Conservation (phyloP, 2,113 vertebrate genomes). For the Talpa occidentalis region DNA sequence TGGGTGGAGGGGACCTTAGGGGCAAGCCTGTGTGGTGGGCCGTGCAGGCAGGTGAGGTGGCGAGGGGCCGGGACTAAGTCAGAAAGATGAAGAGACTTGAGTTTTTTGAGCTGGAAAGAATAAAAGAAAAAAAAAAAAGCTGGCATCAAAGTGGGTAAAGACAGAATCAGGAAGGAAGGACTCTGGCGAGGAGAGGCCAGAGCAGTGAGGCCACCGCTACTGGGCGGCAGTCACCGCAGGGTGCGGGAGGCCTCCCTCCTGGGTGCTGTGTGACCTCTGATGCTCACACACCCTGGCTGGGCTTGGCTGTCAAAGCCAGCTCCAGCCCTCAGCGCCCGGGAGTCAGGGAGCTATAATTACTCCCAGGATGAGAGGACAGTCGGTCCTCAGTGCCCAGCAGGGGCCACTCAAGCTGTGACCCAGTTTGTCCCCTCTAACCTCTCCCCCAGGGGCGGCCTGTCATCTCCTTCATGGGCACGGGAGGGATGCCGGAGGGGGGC, state of each 20-base stretch:
- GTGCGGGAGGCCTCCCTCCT: background rate
- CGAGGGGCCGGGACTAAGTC: background rate
- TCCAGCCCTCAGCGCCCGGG: background rate
- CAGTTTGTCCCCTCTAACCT: background rate
- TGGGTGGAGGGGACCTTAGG: background rate
- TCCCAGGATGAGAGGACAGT: background rate
- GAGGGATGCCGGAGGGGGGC: accelerated
- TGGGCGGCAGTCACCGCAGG: accelerated
- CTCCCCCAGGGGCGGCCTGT: background rate
- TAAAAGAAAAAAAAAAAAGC: background rate
- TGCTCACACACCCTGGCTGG: background rate
- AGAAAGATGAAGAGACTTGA: background rate
- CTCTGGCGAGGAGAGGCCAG: accelerated
- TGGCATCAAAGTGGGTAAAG: background rate
- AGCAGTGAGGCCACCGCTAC: accelerated
- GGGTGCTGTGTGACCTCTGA: background rate
- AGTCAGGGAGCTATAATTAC: background rate
- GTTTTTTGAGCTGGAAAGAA: background rate
- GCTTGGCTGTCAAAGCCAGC: background rate
- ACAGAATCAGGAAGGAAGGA: background rate
- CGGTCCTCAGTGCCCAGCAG: background rate
- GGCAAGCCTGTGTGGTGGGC: too few species aligned
- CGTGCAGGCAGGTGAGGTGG: background rate
- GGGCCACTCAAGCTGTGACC: slow-evolving; percentile 56
- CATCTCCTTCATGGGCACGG: background rate